A percentile compares a stretch with the other conserved stretches of the same genome.
phyloP scores from a whole-genome alignment of 2,797 vertebrate species.

The Myiothlypis coronata region DNA sequence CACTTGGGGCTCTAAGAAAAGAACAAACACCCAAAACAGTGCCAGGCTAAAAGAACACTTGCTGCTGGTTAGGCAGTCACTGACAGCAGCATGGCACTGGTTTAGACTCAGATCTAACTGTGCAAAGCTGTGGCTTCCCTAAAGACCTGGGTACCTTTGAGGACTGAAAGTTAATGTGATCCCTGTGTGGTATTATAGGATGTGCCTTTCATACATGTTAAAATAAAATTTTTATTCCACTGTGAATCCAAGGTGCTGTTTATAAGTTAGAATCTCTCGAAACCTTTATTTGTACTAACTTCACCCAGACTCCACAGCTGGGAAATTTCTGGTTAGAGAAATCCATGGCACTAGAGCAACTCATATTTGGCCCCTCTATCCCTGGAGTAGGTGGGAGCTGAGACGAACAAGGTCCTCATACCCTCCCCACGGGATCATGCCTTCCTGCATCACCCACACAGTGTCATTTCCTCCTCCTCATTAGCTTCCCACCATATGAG shows the following conservation, averaged over 20 bases:
- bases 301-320: not conserved
- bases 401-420: not conserved
- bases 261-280: not conserved
- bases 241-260: not conserved
- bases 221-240: not conserved
- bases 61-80: not conserved
- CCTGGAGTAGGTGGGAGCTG: not conserved
- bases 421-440: accelerated
- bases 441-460: not conserved
- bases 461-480: not conserved
- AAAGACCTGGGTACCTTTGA: not conserved
- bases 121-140: not conserved
- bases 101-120: not conserved
- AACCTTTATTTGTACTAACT: not conserved
- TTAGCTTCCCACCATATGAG: constrained; percentile 6
- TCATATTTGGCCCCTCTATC: not conserved
- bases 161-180: not conserved
- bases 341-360: not conserved
- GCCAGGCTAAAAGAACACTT: not conserved
- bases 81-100: accelerated
- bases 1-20: not conserved
- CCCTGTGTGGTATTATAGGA: not conserved
- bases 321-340: not conserved
- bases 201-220: not conserved
- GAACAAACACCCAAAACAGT: not conserved